Evolutionary conservation across 2,797 vertebrate species (phyloP).

Genomic region (Triplophysa bombifrons): DNA sequence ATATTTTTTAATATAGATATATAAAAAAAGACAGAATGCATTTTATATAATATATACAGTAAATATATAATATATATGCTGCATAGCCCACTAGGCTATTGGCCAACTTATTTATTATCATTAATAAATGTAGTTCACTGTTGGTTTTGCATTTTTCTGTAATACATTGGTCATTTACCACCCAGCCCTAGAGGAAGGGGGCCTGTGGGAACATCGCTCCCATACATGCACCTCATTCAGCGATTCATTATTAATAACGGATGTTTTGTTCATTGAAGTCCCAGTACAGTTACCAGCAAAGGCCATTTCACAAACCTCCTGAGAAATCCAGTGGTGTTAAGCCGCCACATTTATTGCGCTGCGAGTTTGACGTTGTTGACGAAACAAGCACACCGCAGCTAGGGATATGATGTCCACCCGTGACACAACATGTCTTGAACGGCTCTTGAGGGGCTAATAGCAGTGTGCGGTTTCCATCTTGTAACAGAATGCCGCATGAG

Average conservation of each 20-base stretch:
- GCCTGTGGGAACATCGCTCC: neutral
- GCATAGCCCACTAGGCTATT: too few species aligned
- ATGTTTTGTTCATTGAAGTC: slow-evolving; percentile 27
- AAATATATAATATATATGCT: too few species aligned
- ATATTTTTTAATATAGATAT: too few species aligned
- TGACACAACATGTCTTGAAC: slow-evolving; percentile 36
- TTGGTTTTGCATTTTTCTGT: neutral
- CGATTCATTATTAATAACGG: slow-evolving; percentile 26
- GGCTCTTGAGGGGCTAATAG: slow-evolving; percentile 31
- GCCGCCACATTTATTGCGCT: neutral
- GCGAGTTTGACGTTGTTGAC: slow-evolving; percentile 30
- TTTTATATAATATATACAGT: too few species aligned
- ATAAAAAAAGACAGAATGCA: too few species aligned
- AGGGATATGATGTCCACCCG: slow-evolving; percentile 3
- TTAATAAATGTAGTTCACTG: neutral
- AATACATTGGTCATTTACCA: neutral
- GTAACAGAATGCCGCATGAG: slow-evolving; percentile 13
- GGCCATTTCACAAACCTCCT: slow-evolving; percentile 8
- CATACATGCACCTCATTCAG: neutral
- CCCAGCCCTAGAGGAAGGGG: neutral
- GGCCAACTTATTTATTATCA: neutral
- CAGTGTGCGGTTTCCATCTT: slow-evolving; percentile 37
- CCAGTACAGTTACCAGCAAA: slow-evolving; percentile 25
- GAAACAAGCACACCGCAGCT: slow-evolving; percentile 34
- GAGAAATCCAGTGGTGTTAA: slow-evolving; percentile 3